Evolutionary conservation across 2,113 vertebrate species (phyloP).

Genomic region (Laticauda colubrina): DNA sequence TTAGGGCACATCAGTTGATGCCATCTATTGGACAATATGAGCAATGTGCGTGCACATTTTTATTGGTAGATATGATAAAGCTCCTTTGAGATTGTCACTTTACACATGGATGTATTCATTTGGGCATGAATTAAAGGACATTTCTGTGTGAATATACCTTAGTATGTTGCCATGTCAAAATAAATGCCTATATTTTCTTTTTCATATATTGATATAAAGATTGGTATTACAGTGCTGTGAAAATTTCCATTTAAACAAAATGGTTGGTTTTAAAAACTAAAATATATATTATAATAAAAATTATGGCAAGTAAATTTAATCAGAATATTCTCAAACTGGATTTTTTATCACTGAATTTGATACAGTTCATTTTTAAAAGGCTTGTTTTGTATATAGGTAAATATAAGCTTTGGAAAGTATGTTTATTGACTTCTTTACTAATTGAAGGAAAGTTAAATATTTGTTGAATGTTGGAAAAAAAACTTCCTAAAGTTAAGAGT

Average conservation of each 20-base stretch:
- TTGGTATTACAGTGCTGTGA: background rate
- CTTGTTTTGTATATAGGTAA: background rate
- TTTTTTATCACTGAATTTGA: background rate
- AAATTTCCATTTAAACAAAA: background rate
- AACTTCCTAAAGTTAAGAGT: background rate
- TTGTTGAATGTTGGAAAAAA: background rate
- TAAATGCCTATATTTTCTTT: background rate
- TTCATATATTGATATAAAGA: background rate
- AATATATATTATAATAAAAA: background rate
- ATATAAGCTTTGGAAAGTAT: background rate
- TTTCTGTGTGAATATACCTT: background rate
- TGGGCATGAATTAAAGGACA: background rate
- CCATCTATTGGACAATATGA: background rate
- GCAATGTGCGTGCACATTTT: background rate
- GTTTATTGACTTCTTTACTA: background rate
- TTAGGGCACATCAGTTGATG: background rate
- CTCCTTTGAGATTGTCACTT: background rate
- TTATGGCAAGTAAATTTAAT: constrained; percentile 3
- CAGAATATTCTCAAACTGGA: background rate
- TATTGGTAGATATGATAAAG: background rate
- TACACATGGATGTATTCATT: background rate
- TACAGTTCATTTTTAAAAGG: background rate
- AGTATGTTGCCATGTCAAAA: background rate
- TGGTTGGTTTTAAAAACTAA: background rate
- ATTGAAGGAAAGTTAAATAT: background rate